These are phyloP conservation scores for Chloroclystis v-ata DNA, from an alignment of 2,888 invertebrate species.

Conservation along the genomic window DNA sequence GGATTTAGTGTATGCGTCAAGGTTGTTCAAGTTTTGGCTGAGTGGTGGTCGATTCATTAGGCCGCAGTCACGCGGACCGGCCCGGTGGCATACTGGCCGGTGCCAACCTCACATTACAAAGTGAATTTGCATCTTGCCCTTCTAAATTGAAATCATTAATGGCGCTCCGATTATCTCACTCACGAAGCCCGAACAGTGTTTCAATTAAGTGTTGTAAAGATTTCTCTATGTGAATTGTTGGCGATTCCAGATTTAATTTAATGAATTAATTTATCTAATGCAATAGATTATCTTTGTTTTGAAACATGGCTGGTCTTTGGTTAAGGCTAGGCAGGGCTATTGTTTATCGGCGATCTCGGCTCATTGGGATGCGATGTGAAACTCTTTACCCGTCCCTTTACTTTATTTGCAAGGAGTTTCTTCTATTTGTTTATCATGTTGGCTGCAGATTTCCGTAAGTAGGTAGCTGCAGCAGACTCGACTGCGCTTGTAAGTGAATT, in stretches of 20 bases:
- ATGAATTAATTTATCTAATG: conserved; percentile 62
- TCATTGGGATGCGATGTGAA: conserved; percentile 28
- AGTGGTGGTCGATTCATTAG: conserved; percentile 57
- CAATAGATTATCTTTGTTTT: conserved; percentile 38
- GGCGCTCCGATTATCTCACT: conserved; percentile 70
- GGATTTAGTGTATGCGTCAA: conserved; percentile 21
- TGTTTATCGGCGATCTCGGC: conserved; percentile 29
- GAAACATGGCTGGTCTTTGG: conserved; percentile 31
- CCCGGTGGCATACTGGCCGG: conserved; percentile 47
- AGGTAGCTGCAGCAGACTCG: not conserved
- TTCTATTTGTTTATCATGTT: conserved; percentile 4
- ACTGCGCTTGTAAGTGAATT: conserved; percentile 14
- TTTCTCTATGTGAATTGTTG: conserved; percentile 70
- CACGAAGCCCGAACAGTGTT: conserved; percentile 62
- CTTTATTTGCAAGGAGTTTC: conserved; percentile 2
- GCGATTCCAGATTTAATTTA: conserved; percentile 57
- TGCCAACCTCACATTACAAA: conserved; percentile 42
- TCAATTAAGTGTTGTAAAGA: conserved; percentile 74
- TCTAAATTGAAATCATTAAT: conserved; percentile 75
- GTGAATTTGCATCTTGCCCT: conserved; percentile 67
- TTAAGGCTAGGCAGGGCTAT: conserved; percentile 23
- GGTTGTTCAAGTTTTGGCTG: conserved; percentile 20
- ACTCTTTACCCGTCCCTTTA: conserved; percentile 15
- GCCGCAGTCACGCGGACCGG: conserved; percentile 31
- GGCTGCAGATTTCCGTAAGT: not conserved